Evolutionary conservation across 2,113 vertebrate species (phyloP), one percentile per base, ranked within the genome.

Genomic region (Ictalurus furcatus): DNA sequence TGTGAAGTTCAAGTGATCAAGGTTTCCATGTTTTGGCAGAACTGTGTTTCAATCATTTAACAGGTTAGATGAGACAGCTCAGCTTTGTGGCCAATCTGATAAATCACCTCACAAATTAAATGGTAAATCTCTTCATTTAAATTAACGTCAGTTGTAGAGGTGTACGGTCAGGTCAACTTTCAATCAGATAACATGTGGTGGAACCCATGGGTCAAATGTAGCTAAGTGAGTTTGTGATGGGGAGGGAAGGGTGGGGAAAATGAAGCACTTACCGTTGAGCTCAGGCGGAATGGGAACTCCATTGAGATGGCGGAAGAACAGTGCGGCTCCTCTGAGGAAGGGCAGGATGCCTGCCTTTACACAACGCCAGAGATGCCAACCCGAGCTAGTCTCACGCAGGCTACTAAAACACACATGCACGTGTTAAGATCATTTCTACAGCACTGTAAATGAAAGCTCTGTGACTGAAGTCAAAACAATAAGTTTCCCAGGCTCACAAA

Each of bases 221-320:
- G 37, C 23, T 25, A 13, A 54, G 30, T 9, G 28, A 34, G 83
- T 65, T 56, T 74, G 17, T 87, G 89, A 9, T 44, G 44, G 44
- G 44, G 44, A 6, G 44, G 40, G 4, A 40, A 40, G 40, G 40
- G 40, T 40, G 40, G 40, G 40, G 40, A 1, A 25, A 48, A 28
- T 21, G 23, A n/a, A 40, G 17, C 12, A 7, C 52, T 89, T 97
- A 99, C 98, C 96, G 92, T 97, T 95, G 65, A 98, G 92, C 91
- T 98, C 98, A 67, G 96, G 90, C 67, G 98, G 98, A 2, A 97
- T 93, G 40, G 96, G 96, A 73, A 97, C 96, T 88, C 97, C 97
- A 93, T 97, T 98, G 93, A 99, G 95, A 93, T 99, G 97, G 94
- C 99, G 98, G 93, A 99, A 99, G 93, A 99, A 99, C 88, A 99